A percentile compares a stretch with the other conserved stretches of the same genome.
phyloP scores from a whole-genome alignment of 2,113 vertebrate species.

The Rhea pennata region DNA sequence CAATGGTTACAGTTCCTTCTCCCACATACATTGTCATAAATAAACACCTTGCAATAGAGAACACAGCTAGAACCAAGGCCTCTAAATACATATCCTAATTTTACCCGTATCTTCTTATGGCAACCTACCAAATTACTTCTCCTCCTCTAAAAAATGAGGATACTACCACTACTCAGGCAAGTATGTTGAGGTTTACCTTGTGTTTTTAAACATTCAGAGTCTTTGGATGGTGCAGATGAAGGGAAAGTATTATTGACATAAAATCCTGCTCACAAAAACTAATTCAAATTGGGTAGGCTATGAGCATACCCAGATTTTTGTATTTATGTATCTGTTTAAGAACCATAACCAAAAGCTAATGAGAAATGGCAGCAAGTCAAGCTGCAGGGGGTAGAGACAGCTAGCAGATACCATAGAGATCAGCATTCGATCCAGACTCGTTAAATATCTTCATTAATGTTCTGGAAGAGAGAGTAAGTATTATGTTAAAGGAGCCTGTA shows the following conservation, averaged over 20 bases:
- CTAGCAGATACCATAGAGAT: not conserved
- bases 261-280: constrained; percentile 17
- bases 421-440: not conserved
- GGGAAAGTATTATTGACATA: not conserved
- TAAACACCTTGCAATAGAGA: not conserved
- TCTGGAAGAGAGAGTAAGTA: not conserved
- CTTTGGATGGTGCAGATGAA: not conserved
- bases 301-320: not conserved
- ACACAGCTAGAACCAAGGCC: not conserved
- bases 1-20: not conserved
- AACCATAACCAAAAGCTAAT: constrained; percentile 39
- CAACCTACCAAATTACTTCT: not conserved
- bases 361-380: constrained; percentile 34
- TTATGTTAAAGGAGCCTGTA: not conserved
- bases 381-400: not conserved
- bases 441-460: constrained; percentile 46
- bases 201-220: not conserved
- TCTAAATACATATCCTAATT: not conserved
- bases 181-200: not conserved
- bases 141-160: not conserved
- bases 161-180: not conserved
- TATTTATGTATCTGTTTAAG: not conserved
- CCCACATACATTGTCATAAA: not conserved
- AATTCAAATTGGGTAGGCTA: constrained; percentile 12
- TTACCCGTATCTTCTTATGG: not conserved